Evolutionary conservation across 2,888 invertebrate genomes (phyloP), one percentile per base, ranked within the genome.

Genomic region (Chaitophorus viminalis): DNA sequence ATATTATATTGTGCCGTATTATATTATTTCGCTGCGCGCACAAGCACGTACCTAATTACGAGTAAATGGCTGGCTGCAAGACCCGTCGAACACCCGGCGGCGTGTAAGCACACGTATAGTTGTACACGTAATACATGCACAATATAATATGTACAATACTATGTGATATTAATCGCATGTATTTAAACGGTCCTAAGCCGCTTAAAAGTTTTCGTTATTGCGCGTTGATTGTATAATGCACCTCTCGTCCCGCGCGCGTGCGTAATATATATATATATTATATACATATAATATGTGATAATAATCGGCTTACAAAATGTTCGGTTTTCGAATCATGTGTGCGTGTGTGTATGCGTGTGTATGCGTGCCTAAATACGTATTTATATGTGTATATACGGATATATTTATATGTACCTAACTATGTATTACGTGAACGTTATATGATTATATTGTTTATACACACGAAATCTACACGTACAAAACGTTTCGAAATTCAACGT

Each of bases 151-250:
- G 52, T 77, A 60, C 31, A 31, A 46, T 46, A 46, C 14, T 14
- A 46, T 46, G 14, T 25, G 21, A 31, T 83, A 84, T 31, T 84
- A 84, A 84, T 84, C 84, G 18, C n/a, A n/a, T 60, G 54, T 39
- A 79, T 86, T 87, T 60, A 72, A 81, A 87, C 72, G 74, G 39
- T 60, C 17, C 29, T 87, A 81, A 87, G 86, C 86, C 39, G 86
- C 86, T 87, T 86, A 79, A 46, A 46, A 60, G 86, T 79, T 86
- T 86, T 86, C 79, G 86, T 86, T 86, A 74, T 86, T 87, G 79
- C 78, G 86, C 86, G 86, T 87, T 87, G 86, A 87, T 87, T 87
- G 72, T 87, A 86, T 86, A 74, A 87, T 79, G 79, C 72, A 68
- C 31, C 79, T 79, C 54, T 79, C 65, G 21, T 4, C 79, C 72